Base-by-base conservation (phyloP, 2,888 invertebrate species). In the Stenchaetothrips biformis region DNA sequence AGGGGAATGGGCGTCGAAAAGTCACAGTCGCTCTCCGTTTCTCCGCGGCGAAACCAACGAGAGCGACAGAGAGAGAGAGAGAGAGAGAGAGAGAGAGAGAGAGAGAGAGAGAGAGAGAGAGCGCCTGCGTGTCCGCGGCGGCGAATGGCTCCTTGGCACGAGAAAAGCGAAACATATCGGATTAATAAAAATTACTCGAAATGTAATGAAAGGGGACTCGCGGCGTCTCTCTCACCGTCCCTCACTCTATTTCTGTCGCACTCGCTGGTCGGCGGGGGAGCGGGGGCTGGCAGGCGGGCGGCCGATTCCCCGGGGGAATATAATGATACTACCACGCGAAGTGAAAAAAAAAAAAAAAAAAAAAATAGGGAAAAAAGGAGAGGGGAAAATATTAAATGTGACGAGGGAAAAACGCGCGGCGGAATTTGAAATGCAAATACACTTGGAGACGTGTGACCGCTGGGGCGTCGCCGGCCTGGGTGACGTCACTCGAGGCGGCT, bases 351-450 rank as follows among this genome's bases (percentile, higher is more conserved):
- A 62, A 62, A 6, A 18, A 49, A 49, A 49, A 9, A n/a, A n/a
- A n/a, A n/a, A n/a, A n/a, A n/a, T n/a, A n/a, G n/a, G n/a, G n/a
- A n/a, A n/a, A n/a, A n/a, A n/a, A n/a, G n/a, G n/a, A n/a, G n/a
- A n/a, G n/a, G n/a, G n/a, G n/a, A n/a, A n/a, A 49, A 49, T 49
- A 62, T 62, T 62, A 62, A 62, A 62, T 7, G 62, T 21, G 62
- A 62, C 62, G 62, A 62, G 62, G 62, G 18, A 62, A 62, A 62
- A 62, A 62, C 53, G 62, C 62, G 62, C n/a, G 62, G n/a, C 7
- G n/a, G 62, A 62, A 62, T 62, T 62, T 62, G 62, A 62, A 62
- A 62, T 62, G 62, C 62, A 62, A 62, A 62, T 62, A 62, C 62
- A 62, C 62, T 62, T 21, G 62, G 62, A 62, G 62, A 62, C 62